These are phyloP conservation scores for Myiagra hebetior DNA, from an alignment of 2,113 vertebrate genomes.

Conservation along the genomic window DNA sequence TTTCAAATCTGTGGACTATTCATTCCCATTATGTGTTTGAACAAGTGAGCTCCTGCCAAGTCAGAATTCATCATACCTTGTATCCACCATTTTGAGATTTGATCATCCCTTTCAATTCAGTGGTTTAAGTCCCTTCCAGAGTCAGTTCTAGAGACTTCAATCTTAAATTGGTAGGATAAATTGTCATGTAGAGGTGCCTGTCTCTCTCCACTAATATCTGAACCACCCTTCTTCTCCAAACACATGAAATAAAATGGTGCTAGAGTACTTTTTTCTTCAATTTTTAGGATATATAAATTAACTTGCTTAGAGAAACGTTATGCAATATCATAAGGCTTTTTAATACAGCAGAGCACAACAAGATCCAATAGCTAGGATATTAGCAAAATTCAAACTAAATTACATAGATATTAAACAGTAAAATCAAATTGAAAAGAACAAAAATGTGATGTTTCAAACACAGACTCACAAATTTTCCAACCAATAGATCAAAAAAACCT, in stretches of 20 bases:
- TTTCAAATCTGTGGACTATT: neutral
- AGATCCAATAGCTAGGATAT: neutral
- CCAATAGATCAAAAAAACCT: neutral
- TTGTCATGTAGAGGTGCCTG: neutral
- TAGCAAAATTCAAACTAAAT: neutral
- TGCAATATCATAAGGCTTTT: neutral
- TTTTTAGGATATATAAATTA: neutral
- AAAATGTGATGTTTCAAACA: neutral
- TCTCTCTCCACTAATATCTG: neutral
- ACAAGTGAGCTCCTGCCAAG: neutral
- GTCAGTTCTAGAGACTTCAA: neutral
- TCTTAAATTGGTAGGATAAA: neutral
- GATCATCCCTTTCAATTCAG: neutral
- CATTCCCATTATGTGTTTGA: neutral
- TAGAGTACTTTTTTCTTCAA: neutral
- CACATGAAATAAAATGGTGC: neutral
- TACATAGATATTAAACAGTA: neutral
- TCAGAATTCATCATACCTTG: neutral
- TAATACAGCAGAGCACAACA: neutral
- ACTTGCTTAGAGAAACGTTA: neutral
- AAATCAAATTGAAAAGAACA: neutral
- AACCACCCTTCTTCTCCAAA: neutral
- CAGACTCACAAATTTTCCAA: neutral
- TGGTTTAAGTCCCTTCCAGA: neutral
- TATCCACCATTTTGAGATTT: neutral